Base-by-base conservation (phyloP, 2,113 vertebrate species). In the Laticauda colubrina region DNA sequence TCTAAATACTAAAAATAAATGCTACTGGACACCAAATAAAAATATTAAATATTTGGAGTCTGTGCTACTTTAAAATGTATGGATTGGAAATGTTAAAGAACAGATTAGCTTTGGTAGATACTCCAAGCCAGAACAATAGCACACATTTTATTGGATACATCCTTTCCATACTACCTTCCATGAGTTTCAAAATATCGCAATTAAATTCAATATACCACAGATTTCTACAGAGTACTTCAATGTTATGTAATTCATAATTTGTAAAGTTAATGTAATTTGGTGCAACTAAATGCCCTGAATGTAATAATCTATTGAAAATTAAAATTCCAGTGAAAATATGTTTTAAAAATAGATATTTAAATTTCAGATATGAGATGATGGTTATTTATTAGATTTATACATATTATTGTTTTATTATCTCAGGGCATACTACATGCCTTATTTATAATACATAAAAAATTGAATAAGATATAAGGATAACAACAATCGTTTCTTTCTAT, bases 321-420 rank as follows among this genome's bases (percentile, higher is more conserved):
- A 94, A 91, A 95, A 95, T 96, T 93, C 96, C 96, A 97, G 94
- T 96, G 93, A 91, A 96, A 93, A 91, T 48, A 23, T 90, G 26
- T 95, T 95, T 95, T 89, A 61, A 43, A 88, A 89, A 24, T 59
- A 53, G 92, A 61, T 75, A 85, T 95, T 94, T 91, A 89, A 54
- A 85, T 64, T 53, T 91, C 55, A 94, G 93, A 95, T 93, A 56
- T 89, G 91, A 87, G 45, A n/a, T 4, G 2, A 61, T 87, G n/a
- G n/a, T 56, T 86, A 39, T 90, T 90, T 81, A 43, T 91, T 93
- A 92, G 86, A 69, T 51, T 87, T 90, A 69, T 93, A 88, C 86
- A 34, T 92, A 95, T 87, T 6, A 54, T 15, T 81, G 88, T 89
- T 94, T 95, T 15, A 2, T 93, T 93, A 55, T 95, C 96, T 94